Conservation (phyloP, 2,113 vertebrate species). For the Crypturellus undulatus region DNA sequence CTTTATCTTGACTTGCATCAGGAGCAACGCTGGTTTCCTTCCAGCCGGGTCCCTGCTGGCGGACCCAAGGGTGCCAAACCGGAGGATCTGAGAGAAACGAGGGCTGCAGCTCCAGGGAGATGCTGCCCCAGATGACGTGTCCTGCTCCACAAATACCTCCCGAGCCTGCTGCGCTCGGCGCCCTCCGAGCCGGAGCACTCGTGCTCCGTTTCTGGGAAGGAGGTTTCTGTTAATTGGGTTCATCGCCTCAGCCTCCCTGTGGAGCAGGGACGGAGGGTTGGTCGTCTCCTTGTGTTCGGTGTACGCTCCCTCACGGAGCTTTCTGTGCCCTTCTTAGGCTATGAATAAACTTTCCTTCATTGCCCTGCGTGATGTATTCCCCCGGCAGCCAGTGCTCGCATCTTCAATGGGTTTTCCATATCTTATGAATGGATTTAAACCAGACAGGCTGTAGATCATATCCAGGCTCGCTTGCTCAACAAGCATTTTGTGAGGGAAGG, state of each 20-base stretch:
- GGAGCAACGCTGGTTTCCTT: neutral
- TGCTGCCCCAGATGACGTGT: neutral
- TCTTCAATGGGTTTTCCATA: neutral
- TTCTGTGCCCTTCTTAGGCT: conserved; percentile 10
- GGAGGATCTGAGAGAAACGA: neutral
- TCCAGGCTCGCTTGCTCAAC: neutral
- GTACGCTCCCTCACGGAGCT: neutral
- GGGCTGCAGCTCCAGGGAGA: neutral
- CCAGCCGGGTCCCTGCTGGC: neutral
- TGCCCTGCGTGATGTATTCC: neutral
- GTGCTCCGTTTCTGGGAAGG: conserved; percentile 8
- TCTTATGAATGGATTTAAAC: neutral
- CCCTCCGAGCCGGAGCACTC: conserved; percentile 4
- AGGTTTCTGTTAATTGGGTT: conserved; percentile 33
- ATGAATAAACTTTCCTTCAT: neutral
- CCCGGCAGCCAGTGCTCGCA: neutral
- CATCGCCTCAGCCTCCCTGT: neutral
- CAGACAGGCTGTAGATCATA: neutral
- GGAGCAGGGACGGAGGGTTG: neutral
- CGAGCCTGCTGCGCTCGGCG: neutral
- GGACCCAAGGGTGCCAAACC: neutral
- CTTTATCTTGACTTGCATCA: neutral
- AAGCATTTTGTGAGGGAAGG: neutral
- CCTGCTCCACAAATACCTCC: neutral
- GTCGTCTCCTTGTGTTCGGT: neutral